phyloP scores from a whole-genome alignment of 1,140 invertebrate genomes.

The Asbolus verrucosus region DNA sequence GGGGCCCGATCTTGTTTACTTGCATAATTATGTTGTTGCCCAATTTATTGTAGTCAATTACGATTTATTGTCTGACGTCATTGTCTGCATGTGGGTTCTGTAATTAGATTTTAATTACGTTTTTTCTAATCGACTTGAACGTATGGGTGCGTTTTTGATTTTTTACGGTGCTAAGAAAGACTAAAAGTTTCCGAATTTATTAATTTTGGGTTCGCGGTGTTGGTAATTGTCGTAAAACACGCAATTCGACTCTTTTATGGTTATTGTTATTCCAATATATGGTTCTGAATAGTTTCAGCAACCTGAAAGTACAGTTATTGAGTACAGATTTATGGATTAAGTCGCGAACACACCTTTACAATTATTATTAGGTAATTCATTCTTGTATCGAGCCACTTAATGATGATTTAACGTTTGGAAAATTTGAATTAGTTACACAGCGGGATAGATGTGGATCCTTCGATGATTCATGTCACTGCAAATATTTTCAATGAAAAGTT shows the following conservation, averaged over 20 bases:
- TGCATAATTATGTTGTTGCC: conserved; percentile 34
- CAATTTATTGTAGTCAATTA: conserved; percentile 34
- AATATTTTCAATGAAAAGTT: too few species aligned
- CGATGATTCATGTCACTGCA: too few species aligned
- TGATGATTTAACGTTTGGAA: conserved; percentile 4
- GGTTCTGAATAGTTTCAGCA: conserved; percentile 24
- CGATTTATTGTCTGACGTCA: conserved; percentile 36
- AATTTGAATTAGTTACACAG: too few species aligned
- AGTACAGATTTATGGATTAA: conserved; percentile 12
- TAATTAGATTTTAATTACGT: conserved; percentile 30
- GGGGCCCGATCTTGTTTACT: conserved; percentile 25
- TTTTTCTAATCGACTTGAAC: conserved; percentile 16
- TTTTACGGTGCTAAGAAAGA: not conserved
- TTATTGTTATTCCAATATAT: conserved; percentile 24
- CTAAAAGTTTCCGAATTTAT: conserved; percentile 4
- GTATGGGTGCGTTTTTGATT: not conserved
- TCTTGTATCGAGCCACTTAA: conserved; percentile 15
- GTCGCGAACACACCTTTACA: conserved; percentile 15
- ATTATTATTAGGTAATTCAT: conserved; percentile 10
- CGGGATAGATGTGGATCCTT: too few species aligned
- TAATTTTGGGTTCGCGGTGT: not conserved
- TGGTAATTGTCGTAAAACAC: conserved; percentile 18
- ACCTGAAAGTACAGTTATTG: conserved; percentile 24
- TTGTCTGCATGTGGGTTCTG: conserved; percentile 23
- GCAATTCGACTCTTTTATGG: conserved; percentile 13